Evolutionary conservation across 2,113 vertebrate genomes (phyloP), one percentile per base, ranked within the genome.

Genomic region (Anser cygnoides): DNA sequence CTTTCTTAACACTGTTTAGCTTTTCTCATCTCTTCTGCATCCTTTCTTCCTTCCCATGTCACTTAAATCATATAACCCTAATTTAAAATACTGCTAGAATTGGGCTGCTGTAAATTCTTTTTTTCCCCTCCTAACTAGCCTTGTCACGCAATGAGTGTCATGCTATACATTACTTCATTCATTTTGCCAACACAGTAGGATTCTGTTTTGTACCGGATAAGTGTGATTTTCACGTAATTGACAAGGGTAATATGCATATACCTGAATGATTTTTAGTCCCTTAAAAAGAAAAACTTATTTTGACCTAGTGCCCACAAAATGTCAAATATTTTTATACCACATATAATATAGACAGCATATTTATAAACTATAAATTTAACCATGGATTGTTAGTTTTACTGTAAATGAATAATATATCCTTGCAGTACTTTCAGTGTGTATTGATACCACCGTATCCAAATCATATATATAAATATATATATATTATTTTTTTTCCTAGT

Each of bases 281-380:
- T 95, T 97, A 94, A 97, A 95, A 89, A 94, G 17, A 84, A 92
- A 94, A 90, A 50, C 94, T 87, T 81, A 97, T 96, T 95, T 97
- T 98, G 94, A 98, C 95, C 94, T 98, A 98, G 96, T 98, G 98
- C 98, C 98, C 98, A 91, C 96, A 97, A 98, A 98, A 97, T 98
- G 97, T 97, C 97, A 87, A 98, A 97, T 98, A 98, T 99, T 99
- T 99, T 98, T 99, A 96, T 98, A 99, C 97, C 95, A 96, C 98
- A 97, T 98, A 97, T 98, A 97, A 98, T 98, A 98, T 98, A 99
- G 98, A 98, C 98, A 98, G 84, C 97, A 88, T 99, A 98, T 99
- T 99, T 99, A 99, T 99, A 98, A 99, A 98, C 98, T 98, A 98
- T 98, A 97, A 98, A 98, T 98, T 98, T 98, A 98, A 98, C 92